phyloP scores from a whole-genome alignment of 64 coral and sea anemone genomes.

The Exaiptasia diaphana region DNA sequence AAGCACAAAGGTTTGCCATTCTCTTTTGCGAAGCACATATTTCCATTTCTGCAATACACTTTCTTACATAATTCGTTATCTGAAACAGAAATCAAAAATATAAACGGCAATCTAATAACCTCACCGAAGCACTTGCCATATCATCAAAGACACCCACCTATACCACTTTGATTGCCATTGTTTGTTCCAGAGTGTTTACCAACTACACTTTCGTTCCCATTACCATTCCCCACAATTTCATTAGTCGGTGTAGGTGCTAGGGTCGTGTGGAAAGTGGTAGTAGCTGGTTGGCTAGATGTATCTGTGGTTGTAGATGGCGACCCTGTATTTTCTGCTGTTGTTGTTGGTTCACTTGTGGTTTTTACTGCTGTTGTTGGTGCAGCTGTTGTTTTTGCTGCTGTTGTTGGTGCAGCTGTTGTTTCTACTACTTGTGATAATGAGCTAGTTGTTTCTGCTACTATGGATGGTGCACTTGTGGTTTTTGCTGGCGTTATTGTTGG shows the following conservation, averaged over 20 bases:
- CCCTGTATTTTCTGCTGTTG: background rate
- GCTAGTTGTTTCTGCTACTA: background rate
- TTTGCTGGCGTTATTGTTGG: background rate
- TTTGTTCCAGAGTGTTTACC: slow-evolving; percentile 12
- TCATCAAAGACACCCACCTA: background rate
- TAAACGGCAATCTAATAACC: no score
- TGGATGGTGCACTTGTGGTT: background rate
- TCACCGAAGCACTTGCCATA: no score
- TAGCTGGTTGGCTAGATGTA: background rate
- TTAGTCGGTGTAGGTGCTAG: background rate
- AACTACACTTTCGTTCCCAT: background rate
- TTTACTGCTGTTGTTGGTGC: background rate
- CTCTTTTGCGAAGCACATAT: slow-evolving; percentile 31
- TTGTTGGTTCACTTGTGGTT: background rate
- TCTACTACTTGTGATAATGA: background rate
- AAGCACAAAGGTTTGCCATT: slow-evolving; percentile 5
- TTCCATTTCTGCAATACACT: slow-evolving; percentile 43
- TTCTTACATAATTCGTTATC: background rate
- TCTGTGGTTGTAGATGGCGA: background rate
- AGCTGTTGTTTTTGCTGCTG: background rate
- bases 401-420: background rate
- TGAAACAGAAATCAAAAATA: background rate
- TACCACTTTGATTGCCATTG: background rate
- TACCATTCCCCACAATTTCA: background rate
- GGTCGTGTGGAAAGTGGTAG: background rate